A percentile compares a stretch with the other conserved stretches of the same genome.
These are phyloP conservation scores for Trachelus stipa DNA, from an alignment of 2,888 invertebrate genomes.

Conservation along the genomic window DNA sequence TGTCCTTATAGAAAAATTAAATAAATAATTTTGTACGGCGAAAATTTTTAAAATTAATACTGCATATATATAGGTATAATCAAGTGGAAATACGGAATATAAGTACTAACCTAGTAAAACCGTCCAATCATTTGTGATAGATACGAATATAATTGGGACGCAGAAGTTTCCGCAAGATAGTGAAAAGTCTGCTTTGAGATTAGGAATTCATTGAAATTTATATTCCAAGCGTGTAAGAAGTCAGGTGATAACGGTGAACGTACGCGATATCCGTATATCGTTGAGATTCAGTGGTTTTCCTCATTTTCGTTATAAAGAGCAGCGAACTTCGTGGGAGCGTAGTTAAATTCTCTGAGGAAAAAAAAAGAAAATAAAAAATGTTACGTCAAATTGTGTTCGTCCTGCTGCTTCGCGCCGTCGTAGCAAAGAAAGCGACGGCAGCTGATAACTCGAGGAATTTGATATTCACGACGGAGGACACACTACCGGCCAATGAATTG, in stretches of 20 bases:
- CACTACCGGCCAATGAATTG: constrained; percentile 37
- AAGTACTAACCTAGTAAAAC: neutral
- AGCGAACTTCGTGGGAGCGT: constrained; percentile 16
- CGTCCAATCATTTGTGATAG: neutral
- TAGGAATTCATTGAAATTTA: neutral
- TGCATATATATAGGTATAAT: neutral
- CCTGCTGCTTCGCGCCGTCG: constrained; percentile 22
- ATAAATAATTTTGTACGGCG: neutral
- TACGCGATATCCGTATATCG: neutral
- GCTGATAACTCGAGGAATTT: constrained; percentile 17
- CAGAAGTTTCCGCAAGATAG: neutral
- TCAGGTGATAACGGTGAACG: neutral
- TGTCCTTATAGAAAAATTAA: neutral
- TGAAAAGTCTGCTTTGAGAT: neutral
- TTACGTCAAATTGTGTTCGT: constrained; percentile 30
- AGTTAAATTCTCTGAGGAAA: constrained; percentile 37
- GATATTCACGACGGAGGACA: constrained; percentile 42
- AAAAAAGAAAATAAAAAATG: constrained; percentile 31
- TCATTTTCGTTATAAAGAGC: constrained; percentile 33
- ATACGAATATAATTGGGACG: neutral
- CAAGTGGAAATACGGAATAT: neutral
- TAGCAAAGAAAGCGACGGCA: neutral
- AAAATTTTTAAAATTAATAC: no score
- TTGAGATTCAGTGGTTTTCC: constrained; percentile 15
- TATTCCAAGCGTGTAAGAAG: neutral